Evolutionary conservation across 92 coral and sea anemone species (phyloP), one percentile per base, ranked within the genome.

Genomic region (Epizoanthus stellaris): DNA sequence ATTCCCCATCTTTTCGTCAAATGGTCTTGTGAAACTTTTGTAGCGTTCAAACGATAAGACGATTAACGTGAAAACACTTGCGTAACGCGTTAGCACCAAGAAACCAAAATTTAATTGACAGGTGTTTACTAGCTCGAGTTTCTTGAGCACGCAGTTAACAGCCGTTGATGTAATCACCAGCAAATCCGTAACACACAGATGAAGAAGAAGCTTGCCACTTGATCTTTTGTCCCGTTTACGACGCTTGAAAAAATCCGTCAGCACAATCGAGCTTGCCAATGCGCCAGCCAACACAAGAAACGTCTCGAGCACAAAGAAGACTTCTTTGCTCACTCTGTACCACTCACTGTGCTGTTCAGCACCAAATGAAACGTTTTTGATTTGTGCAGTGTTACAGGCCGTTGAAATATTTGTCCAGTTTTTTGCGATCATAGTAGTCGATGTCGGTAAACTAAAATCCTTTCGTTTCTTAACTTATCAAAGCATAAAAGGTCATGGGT

Each of bases 1-100:
- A 25, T 36, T 76, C 6, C 23, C 42, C 82, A 76, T 76, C 45
- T 36, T 76, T 14, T 67, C 62, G 56, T 76, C 52, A 39, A 76
- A 60, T 21, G 82, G 82, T 53, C 43, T 76, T 2, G 82, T 76
- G 3, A 76, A 39, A 16, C 82, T 76, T 76, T 59, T 59, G 21
- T 38, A 34, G 68, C 82, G 82, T 39, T 76, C 82, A 59, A 76
- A 59, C 40, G 82, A 76, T 60, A 76, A 17, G 36, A 76, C 42
- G 4, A 60, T 53, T 36, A 76, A 7, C 62, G 66, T 76, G 81
- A 76, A 76, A 14, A 76, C 61, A 43, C 47, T 76, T 16, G 81
- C 81, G 19, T 76, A 76, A 3, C 67, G 81, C 8, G 67, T 36
- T 17, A 58, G 19, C 7, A 76, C 30, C 52, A 56, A 76, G 30